Evolutionary conservation across 2,797 vertebrate species (phyloP), one percentile per base, ranked within the genome.

Genomic region (Columba guinea): DNA sequence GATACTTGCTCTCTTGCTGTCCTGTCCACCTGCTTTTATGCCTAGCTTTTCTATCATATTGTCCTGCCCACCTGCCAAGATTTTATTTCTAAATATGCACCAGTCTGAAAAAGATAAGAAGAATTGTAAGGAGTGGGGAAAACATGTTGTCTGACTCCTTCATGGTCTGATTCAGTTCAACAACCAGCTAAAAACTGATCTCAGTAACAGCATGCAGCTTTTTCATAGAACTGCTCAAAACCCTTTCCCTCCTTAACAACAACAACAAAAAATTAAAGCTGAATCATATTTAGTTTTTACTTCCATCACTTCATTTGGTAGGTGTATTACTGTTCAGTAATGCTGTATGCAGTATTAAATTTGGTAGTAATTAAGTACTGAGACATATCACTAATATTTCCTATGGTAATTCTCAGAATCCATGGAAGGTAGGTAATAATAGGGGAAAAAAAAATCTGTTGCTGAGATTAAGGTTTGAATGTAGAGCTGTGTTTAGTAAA

Each of bases 51-150:
- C 64, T 92, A 22, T 85, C 95, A 80, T 83, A 24, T 21, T 62
- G 81, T 95, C 75, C 91, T 85, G 92, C 86, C 90, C 95, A 74
- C 75, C 68, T 97, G 79, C 95, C 93, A 84, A 95, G 83, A 95
- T 95, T 96, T 97, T 93, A 92, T 92, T 96, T 97, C 85, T 83
- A 95, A 97, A 91, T 93, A 89, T 82, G 71, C 70, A 93, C 94
- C 59, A 90, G 75, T 94, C 87, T 95, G 93, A 96, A 93, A 74
- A 16, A 81, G 67, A 22, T 79, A 90, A 89, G 90, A 96, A 82
- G 46, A 96, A 94, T 75, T 91, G 28, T 92, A 97, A 96, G 77
- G 89, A 97, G 97, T 76, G 91, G 80, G 89, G 53, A 90, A 94
- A 89, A 91, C 52, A 62, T 94, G 71, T 37, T 93, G 41, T 96